Base-by-base conservation (phyloP, 2,113 vertebrate species). In the Pteruthius melanotis region DNA sequence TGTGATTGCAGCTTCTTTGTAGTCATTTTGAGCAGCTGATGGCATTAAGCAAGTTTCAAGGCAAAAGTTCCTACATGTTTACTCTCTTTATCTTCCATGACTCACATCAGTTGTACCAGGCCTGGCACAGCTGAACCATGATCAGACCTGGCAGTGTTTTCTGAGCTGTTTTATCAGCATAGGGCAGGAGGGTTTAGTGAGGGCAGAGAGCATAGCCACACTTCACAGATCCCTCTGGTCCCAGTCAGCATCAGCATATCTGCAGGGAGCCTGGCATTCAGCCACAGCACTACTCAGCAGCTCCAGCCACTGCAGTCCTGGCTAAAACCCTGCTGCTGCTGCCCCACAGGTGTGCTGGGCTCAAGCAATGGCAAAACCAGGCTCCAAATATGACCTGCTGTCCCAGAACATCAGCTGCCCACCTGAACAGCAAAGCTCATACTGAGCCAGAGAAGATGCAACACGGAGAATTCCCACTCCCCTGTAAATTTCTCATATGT, bases 191-290 rank as follows among this genome's bases (percentile, higher is more conserved):
- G 9, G 70, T 88, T 94, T 47, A 85, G 70, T n/a, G 89, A 65
- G 89, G 63, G 78, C 95, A 96, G 95, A 92, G 94, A 94, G 54
- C 80, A 40, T 9, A 80, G 2, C 83, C 59, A 91, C 71, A 94
- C 72, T 93, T 56, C 88, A 83, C 71, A 81, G 79, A 24, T 74
- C 37, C 68, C 85, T 93, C 76, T 92, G 85, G 16, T 61, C 71
- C 47, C 1, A 90, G 88, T 77, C 94, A 93, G n/a, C 0, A 1
- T 83, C 95, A 88, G 92, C 28, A 0, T 20, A 65, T 61, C 70
- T 72, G 83, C 26, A 72, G 49, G 27, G 15, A 91, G 42, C 63
- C 23, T 94, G 94, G 74, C 69, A 33, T 4, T 4, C 54, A 77
- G 92, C 84, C 94, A 79, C 30, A 53, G 65, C 24, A 0, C 75